phyloP scores from a whole-genome alignment of 1,140 invertebrate species.

The Lucilia cuprina region DNA sequence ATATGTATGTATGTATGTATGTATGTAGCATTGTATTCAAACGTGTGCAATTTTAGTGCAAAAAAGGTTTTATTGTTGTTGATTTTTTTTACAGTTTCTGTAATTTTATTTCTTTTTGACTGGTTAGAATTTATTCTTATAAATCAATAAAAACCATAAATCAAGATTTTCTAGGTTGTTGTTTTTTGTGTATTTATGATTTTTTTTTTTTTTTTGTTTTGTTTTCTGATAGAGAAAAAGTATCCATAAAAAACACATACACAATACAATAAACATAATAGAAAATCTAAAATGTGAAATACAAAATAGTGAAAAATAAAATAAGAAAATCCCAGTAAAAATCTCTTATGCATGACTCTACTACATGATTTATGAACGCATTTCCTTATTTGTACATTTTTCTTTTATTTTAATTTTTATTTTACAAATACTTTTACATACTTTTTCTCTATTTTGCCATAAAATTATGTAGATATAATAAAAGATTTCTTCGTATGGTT shows the following conservation, averaged over 20 bases:
- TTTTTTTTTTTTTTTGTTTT: too few relatives aligned
- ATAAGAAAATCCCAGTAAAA: background rate
- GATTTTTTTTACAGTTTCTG: background rate
- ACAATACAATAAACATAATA: background rate
- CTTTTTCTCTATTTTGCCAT: background rate
- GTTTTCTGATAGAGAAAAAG: background rate
- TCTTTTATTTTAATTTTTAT: too few relatives aligned
- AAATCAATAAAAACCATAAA: conserved; percentile 34
- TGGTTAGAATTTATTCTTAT: conserved; percentile 31
- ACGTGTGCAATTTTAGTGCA: background rate
- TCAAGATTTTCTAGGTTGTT: conserved; percentile 30
- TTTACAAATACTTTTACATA: background rate
- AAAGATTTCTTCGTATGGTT: background rate
- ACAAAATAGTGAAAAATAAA: background rate
- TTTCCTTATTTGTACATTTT: conserved; percentile 18
- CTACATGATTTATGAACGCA: conserved; percentile 25
- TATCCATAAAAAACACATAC: background rate
- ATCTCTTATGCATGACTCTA: conserved; percentile 16
- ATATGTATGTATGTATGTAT: too few relatives aligned
- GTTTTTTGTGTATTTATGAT: background rate
- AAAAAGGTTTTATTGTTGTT: conserved; percentile 1
- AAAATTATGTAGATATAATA: too few relatives aligned
- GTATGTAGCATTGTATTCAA: too few relatives aligned
- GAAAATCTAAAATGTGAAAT: background rate
- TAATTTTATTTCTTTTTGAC: conserved; percentile 24